Evolutionary conservation across 2,113 vertebrate species (phyloP), one percentile per base, ranked within the genome.

Genomic region (Sapajus apella): DNA sequence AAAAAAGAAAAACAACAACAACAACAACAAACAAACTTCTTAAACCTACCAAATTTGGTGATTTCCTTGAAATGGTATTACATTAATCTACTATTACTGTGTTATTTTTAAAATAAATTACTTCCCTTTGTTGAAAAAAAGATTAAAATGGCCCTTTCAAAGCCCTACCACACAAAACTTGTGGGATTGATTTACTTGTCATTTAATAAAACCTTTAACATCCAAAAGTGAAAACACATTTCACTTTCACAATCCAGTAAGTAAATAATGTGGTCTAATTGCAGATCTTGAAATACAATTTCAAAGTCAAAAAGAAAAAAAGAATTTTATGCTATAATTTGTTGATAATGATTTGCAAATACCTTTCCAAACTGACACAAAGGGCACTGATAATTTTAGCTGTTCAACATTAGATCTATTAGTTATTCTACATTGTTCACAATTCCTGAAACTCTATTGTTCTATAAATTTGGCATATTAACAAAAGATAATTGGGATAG

Each of bases 241-340:
- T 96, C 86, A 73, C 14, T 56, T 76, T 68, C 4, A 94, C n/a
- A 97, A 90, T 58, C 64, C 73, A 92, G 79, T 47, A 96, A 92
- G 43, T 88, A 92, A 27, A 95, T 52, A 96, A 97, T 95, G 20
- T 66, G 25, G 17, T 7, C 37, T 91, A 96, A 91, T 85, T 64
- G 77, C 58, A 21, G 47, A 93, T 92, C 68, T 64, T 89, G 76
- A 97, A 93, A 95, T 82, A 75, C 10, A 94, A 96, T 92, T 94
- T 94, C 72, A 92, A 97, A 96, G 88, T 94, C 77, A 97, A 81
- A 47, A 96, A 95, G 47, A 96, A 80, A 93, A 93, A 77, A 94
- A 91, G 40, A 92, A 91, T 96, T 91, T 95, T 81, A 77, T 72
- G 81, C 88, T 86, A 91, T 18, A 94, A 94, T 96, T 94, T 91